Evolutionary conservation across 2,113 vertebrate genomes (phyloP).

Genomic region (Dipodomys ordii): DNA sequence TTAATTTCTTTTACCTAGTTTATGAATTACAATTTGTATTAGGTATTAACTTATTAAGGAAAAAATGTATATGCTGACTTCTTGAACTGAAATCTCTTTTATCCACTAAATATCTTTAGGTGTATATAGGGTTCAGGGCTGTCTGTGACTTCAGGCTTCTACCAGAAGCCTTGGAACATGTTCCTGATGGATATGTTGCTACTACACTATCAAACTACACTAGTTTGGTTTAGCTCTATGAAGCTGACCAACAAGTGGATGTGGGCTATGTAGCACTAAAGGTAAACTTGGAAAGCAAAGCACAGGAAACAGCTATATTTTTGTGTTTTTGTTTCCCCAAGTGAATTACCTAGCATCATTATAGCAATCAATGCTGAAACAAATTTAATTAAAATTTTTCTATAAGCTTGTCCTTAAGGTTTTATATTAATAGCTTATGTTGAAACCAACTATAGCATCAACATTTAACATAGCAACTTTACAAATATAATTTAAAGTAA

Average conservation of each 20-base stretch:
- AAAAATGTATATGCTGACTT: not conserved
- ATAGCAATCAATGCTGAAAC: not conserved
- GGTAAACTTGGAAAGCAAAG: not conserved
- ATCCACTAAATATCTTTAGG: too few relatives aligned
- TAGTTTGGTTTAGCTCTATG: not conserved
- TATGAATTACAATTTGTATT: not conserved
- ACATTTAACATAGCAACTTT: slow-evolving; percentile 54
- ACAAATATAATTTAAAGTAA: slow-evolving; percentile 61
- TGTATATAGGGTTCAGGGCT: not conserved
- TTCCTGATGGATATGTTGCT: not conserved
- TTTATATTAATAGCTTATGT: not conserved
- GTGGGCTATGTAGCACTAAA: slow-evolving; percentile 51
- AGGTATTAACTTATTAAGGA: not conserved
- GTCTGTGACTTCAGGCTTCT: not conserved
- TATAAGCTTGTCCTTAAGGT: not conserved
- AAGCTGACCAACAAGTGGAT: not conserved
- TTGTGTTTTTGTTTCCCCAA: not conserved
- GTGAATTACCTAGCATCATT: slow-evolving; percentile 26
- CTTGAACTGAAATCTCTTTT: too few relatives aligned
- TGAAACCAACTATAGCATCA: not conserved
- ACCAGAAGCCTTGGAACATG: too few relatives aligned
- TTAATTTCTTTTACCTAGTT: not conserved
- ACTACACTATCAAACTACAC: too few relatives aligned
- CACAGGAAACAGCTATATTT: not conserved
- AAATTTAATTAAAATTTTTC: not conserved